Evolutionary conservation across 2,888 invertebrate genomes (phyloP), one percentile per base, ranked within the genome.

Genomic region (Thysanoteuthis rhombus): DNA sequence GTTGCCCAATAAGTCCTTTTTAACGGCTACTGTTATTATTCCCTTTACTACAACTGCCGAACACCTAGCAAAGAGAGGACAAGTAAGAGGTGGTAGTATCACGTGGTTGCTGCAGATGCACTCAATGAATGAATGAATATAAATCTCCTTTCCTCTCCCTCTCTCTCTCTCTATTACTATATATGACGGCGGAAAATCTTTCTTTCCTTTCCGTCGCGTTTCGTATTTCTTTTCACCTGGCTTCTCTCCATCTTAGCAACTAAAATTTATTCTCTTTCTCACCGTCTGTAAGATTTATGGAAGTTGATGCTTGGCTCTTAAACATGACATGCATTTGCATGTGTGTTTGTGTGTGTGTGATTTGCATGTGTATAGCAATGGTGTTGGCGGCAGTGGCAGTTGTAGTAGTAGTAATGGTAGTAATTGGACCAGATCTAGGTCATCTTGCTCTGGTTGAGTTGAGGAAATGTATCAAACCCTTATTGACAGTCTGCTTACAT

Each of bases 401-500:
- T 16, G 28, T 39, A 42, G 40, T 42, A 19, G 45, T 92, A 40
- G 39, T 42, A 32, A 32, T 42, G 92, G 75, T 75, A 75, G 36
- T 75, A 75, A 75, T n/a, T 75, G 32, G 39, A 92, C 92, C 92
- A 92, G 92, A 92, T 92, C 92, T 92, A 45, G 92, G 92, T 92
- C 92, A 92, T 45, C 92, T 42, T 92, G 92, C 92, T 92, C 92
- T 92, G 92, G 92, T 92, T 92, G 92, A 25, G 92, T 92, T n/a
- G 45, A 40, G 92, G 45, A 92, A 92, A 45, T 92, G 92, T 92
- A 92, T 92, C 92, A 92, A 92, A 92, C 38, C 92, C 92, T 45
- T 45, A 92, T 92, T 92, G 92, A 92, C 39, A 92, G 39, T 40
- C 39, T n/a, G 40, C 92, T 92, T 92, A 40, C 45, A n/a, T 8